Evolutionary conservation across 2,797 vertebrate genomes (phyloP).

Genomic region (Semaprochilodus insignis): DNA sequence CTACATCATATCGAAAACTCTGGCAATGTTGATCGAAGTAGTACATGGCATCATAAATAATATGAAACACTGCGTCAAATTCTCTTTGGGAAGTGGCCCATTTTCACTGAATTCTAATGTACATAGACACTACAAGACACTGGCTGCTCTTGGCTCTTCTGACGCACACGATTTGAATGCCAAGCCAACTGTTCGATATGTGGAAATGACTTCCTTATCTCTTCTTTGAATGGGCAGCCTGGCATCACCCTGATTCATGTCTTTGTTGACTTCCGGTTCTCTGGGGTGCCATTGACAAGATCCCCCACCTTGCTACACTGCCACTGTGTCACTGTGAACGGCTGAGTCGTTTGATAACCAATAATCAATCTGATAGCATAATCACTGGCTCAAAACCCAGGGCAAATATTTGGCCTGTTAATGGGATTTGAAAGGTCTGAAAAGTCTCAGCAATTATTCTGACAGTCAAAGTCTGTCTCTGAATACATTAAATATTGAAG

Average conservation of each 20-base stretch:
- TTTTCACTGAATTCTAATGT: background rate
- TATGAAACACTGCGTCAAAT: background rate
- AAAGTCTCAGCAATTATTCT: background rate
- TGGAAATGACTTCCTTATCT: constrained; percentile 7
- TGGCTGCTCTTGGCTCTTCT: background rate
- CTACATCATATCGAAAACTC: too few species aligned
- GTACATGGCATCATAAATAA: background rate
- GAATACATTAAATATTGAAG: background rate
- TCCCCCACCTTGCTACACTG: background rate
- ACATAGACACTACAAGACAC: constrained; percentile 11
- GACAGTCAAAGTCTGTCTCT: background rate
- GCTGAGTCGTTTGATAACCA: constrained; percentile 28
- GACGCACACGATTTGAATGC: background rate
- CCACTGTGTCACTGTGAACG: constrained; percentile 15
- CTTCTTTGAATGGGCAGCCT: constrained; percentile 7
- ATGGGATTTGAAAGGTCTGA: background rate
- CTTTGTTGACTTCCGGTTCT: constrained; percentile 15
- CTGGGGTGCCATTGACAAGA: constrained; percentile 19
- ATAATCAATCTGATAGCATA: constrained; percentile 12
- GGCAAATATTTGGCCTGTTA: constrained; percentile 30
- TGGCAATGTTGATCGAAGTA: background rate
- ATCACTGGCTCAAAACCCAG: constrained; percentile 11
- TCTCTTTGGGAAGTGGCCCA: background rate
- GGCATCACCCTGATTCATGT: background rate
- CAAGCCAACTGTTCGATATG: constrained; percentile 2